Base-by-base conservation (phyloP, 2,113 vertebrate genomes). In the Riparia riparia region DNA sequence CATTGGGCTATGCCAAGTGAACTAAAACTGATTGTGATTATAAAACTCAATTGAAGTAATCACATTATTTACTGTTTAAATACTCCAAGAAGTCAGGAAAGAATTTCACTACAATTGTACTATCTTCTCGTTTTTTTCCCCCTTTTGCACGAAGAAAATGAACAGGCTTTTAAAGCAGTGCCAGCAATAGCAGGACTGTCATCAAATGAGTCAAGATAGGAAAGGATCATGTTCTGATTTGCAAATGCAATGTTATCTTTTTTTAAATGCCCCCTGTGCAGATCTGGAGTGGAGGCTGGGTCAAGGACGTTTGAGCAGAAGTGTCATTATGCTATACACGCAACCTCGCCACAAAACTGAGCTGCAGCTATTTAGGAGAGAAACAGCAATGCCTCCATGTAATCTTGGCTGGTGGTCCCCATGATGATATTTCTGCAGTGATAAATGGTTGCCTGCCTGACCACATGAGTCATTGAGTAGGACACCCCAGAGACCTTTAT, bases 11-110 rank as follows among this genome's bases (percentile, higher is more conserved):
- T 3, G 3, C 61, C 50, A 89, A 94, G 83, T 73, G 56, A 86
- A 86, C 24, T 76, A 19, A 89, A 95, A 86, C 15, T 65, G 21
- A 89, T 81, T 89, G 78, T 61, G 51, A 57, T 70, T 79, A 22
- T 70, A 64, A 93, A 61, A 47, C 18, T 84, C 60, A 45, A 6
- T 21, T 66, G 60, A 77, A 91, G 47, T 42, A 77, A 84, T 77
- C 58, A 25, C 19, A 41, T 66, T 92, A 74, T 82, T 95, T 85
- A 51, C 12, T 56, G 24, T 78, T 45, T 73, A 73, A 78, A 41
- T 53, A 61, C 26, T 63, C 29, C 25, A 70, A 73, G 58, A 81
- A 83, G n/a, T 39, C 72, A 70, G 54, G 80, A 58, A 65, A 61
- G 3, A 57, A 34, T 93, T 93, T 70, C 68, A 50, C 12, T 18